Evolutionary conservation across 2,113 vertebrate genomes (phyloP).

Genomic region (Phocoena sinus): DNA sequence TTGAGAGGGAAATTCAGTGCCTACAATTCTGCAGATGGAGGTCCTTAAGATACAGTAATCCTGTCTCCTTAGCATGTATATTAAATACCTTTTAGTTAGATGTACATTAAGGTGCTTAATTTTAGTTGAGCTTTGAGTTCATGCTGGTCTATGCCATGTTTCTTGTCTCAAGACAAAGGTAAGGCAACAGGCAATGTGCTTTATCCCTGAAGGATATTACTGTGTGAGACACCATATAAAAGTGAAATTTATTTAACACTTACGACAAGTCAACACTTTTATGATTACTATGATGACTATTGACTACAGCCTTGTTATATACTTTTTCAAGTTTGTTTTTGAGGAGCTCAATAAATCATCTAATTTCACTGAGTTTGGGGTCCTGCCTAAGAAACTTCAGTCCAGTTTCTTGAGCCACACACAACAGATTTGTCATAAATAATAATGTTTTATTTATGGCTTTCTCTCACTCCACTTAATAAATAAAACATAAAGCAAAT

Average conservation of each 20-base stretch:
- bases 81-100: background rate
- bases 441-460: slow-evolving; percentile 47
- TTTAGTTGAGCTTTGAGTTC: background rate
- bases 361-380: slow-evolving; percentile 60
- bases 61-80: background rate
- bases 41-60: background rate
- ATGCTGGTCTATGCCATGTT: background rate
- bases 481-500: slow-evolving; percentile 63
- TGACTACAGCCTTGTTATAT: slow-evolving; percentile 56
- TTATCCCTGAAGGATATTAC: slow-evolving; percentile 54
- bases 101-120: background rate
- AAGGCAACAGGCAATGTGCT: slow-evolving; percentile 17
- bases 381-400: slow-evolving; percentile 30
- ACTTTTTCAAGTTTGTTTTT: slow-evolving; percentile 61
- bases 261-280: slow-evolving; percentile 65
- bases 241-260: slow-evolving; percentile 69
- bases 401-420: slow-evolving; percentile 53
- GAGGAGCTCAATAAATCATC: slow-evolving; percentile 63
- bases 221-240: slow-evolving; percentile 52
- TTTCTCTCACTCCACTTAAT: slow-evolving; percentile 42
- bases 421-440: slow-evolving; percentile 50
- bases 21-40: background rate
- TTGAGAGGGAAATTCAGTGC: background rate
- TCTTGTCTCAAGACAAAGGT: slow-evolving; percentile 18
- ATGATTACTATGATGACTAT: slow-evolving; percentile 65